Evolutionary conservation across 2,113 vertebrate species (phyloP).

Genomic region (Cyprinodon tularosa): DNA sequence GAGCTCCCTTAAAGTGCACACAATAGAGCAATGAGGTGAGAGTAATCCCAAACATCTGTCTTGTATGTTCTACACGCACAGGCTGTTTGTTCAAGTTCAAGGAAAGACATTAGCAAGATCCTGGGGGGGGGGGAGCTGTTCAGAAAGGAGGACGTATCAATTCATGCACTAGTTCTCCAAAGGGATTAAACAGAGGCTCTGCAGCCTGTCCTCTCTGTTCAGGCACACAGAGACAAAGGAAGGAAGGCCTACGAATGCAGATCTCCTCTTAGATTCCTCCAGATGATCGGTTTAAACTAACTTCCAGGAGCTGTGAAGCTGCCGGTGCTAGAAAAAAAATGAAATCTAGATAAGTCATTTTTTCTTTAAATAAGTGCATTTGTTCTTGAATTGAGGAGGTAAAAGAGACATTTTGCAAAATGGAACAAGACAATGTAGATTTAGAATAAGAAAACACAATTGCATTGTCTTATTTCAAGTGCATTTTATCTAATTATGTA

Average conservation of each 20-base stretch:
- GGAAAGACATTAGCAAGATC: constrained; percentile 69
- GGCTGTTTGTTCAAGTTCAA: constrained; percentile 78
- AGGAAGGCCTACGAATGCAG: constrained; percentile 51
- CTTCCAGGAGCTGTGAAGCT: neutral
- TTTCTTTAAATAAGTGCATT: too few relatives aligned
- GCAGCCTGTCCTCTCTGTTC: constrained; percentile 59
- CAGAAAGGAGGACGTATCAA: constrained; percentile 62
- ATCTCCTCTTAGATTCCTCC: constrained; percentile 24
- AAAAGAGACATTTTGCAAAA: too few relatives aligned
- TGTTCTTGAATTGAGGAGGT: too few relatives aligned
- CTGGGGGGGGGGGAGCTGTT: constrained; percentile 8
- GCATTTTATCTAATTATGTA: too few relatives aligned
- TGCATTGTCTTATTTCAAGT: too few relatives aligned
- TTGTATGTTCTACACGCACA: constrained; percentile 74
- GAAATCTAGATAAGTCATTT: too few relatives aligned
- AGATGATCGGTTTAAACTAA: neutral
- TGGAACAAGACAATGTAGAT: too few relatives aligned
- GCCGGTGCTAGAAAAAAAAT: too few relatives aligned
- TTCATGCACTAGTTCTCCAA: constrained; percentile 76
- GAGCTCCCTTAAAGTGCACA: constrained; percentile 76
- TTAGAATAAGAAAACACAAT: too few relatives aligned
- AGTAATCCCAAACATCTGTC: constrained; percentile 82
- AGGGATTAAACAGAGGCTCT: constrained; percentile 61
- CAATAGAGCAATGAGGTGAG: constrained; percentile 79
- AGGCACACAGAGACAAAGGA: constrained; percentile 65